These are phyloP conservation scores for Galbula dea DNA, from an alignment of 2,113 vertebrate genomes.

Conservation along the genomic window DNA sequence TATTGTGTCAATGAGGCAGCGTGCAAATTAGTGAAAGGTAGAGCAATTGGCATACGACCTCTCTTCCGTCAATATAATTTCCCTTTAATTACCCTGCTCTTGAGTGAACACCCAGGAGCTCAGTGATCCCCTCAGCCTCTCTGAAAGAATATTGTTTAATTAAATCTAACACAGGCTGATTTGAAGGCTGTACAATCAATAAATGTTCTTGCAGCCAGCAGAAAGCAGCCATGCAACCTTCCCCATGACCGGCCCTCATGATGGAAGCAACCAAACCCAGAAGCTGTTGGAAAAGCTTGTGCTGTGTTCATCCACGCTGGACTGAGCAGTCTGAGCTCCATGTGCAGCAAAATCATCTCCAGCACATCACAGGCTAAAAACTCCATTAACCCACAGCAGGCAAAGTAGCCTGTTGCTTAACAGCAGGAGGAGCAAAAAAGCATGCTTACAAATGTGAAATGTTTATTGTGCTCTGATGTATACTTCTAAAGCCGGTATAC, in stretches of 20 bases:
- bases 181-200: too few species aligned
- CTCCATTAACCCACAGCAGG: not conserved
- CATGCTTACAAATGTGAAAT: not conserved
- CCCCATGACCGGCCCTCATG: accelerated
- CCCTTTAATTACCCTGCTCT: conserved; percentile 9
- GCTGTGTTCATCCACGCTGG: not conserved
- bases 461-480: not conserved
- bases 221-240: not conserved
- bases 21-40: conserved; percentile 4
- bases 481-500: not conserved
- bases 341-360: not conserved
- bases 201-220: not conserved
- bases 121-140: too few species aligned
- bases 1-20: not conserved
- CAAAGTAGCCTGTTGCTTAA: not conserved
- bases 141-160: too few species aligned
- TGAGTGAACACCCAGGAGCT: too few species aligned
- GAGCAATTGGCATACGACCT: not conserved
- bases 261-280: not conserved
- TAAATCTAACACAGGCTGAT: too few species aligned
- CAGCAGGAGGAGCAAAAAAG: not conserved
- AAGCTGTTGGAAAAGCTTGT: not conserved
- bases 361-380: not conserved
- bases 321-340: not conserved
- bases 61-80: not conserved